These are phyloP conservation scores for Batillaria attramentaria DNA, from an alignment of 1,140 invertebrate species.

Conservation along the genomic window DNA sequence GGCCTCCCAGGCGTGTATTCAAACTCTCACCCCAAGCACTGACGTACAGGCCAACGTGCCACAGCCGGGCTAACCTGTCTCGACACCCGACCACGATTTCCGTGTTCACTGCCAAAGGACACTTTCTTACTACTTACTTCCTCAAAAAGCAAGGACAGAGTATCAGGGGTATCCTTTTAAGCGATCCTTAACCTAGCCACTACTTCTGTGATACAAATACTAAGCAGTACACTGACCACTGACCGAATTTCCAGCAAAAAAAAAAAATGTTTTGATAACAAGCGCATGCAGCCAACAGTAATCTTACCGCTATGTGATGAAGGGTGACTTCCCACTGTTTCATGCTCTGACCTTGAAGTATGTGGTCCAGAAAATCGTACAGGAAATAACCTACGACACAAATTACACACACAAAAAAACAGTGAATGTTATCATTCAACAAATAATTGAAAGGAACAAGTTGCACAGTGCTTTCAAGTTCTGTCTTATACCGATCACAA, in stretches of 20 bases:
- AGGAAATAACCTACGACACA: slow-evolving; percentile 11
- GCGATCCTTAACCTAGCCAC: background rate
- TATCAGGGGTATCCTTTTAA: background rate
- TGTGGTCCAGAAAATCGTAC: slow-evolving; percentile 9
- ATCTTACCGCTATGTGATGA: slow-evolving; percentile 26
- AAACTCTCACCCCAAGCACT: too few relatives aligned
- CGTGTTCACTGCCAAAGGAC: background rate
- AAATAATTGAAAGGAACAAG: too few relatives aligned
- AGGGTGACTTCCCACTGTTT: slow-evolving; percentile 4
- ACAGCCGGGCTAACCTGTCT: background rate
- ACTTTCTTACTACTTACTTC: background rate
- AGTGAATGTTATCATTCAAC: background rate
- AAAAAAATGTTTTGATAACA: background rate
- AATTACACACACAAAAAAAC: background rate
- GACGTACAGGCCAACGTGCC: too few relatives aligned
- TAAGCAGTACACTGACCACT: background rate
- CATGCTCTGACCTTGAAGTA: background rate
- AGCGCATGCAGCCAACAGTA: background rate
- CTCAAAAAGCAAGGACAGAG: background rate
- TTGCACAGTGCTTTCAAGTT: too few relatives aligned
- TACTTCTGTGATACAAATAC: too few relatives aligned
- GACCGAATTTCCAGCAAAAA: background rate
- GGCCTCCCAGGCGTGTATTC: too few relatives aligned
- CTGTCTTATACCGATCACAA: too few relatives aligned
- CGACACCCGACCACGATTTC: background rate